phyloP scores from a whole-genome alignment of 2,888 invertebrate genomes.

The Pedicia rivosa region DNA sequence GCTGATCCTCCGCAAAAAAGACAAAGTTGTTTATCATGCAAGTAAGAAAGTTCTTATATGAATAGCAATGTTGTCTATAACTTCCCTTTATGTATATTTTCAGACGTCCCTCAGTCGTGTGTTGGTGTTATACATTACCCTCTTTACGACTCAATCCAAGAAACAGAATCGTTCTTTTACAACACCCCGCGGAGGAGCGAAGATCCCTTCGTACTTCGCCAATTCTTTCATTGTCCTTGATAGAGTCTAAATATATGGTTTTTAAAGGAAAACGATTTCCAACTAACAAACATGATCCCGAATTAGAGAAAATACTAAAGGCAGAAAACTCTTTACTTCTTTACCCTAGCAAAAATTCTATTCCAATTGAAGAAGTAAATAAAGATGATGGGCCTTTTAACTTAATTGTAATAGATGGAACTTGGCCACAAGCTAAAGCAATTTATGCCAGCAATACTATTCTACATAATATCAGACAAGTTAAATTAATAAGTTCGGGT shows the following conservation, averaged over 20 bases:
- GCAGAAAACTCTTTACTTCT: slow-evolving; percentile 55
- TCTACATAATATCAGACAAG: slow-evolving; percentile 59
- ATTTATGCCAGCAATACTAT: slow-evolving; percentile 70
- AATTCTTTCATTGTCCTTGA: slow-evolving; percentile 67
- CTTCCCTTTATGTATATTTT: slow-evolving; percentile 15
- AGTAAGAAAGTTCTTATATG: slow-evolving; percentile 40
- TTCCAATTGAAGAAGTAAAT: slow-evolving; percentile 42
- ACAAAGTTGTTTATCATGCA: slow-evolving; percentile 52
- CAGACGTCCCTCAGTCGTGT: slow-evolving; percentile 73
- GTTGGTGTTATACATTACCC: slow-evolving; percentile 79
- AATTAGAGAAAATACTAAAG: slow-evolving; percentile 47
- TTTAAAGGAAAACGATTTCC: slow-evolving; percentile 68
- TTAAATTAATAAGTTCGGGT: slow-evolving; percentile 55
- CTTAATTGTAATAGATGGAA: slow-evolving; percentile 77
- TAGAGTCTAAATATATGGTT: slow-evolving; percentile 52
- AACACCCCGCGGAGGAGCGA: slow-evolving; percentile 89
- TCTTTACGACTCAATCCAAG: slow-evolving; percentile 46
- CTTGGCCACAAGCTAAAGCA: slow-evolving; percentile 91
- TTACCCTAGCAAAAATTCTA: slow-evolving; percentile 63
- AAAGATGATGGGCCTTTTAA: slow-evolving; percentile 42
- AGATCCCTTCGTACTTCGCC: slow-evolving; percentile 77
- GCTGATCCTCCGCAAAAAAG: slow-evolving; percentile 59
- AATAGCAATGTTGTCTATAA: slow-evolving; percentile 1
- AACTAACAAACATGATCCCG: slow-evolving; percentile 41
- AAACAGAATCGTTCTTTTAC: slow-evolving; percentile 64